Evolutionary conservation across 2,888 invertebrate genomes (phyloP), one percentile per base, ranked within the genome.

Genomic region (Oligia latruncula): DNA sequence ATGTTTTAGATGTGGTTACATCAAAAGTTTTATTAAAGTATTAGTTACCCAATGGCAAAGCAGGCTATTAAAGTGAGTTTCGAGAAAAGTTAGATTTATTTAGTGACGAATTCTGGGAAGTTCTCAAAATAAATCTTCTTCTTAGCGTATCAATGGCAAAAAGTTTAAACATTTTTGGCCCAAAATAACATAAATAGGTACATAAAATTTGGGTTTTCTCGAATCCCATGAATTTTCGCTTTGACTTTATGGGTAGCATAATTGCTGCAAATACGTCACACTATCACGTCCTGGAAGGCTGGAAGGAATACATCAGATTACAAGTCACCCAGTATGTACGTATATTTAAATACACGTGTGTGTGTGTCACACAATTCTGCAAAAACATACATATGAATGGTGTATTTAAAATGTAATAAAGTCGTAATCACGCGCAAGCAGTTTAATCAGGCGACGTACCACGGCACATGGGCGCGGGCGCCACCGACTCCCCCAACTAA

Each of bases 371-470:
- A 40, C 23, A 64, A 64, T 64, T 55, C 76, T 80, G 35, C 23
- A 70, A 75, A 73, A 49, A 15, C 17, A n/a, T 70, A 55, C 40
- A 49, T 66, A 70, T 66, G 58, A 79, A 84, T 81, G 74, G 77
- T 73, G 84, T 90, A 84, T 90, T 92, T 90, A 90, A 92, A 91
- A 91, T 86, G 83, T 91, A 91, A 90, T 91, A 80, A 85, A 90
- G 87, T 85, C 83, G 89, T 91, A 93, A 93, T 92, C 92, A 92
- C 89, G 88, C 80, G 87, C 91, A 89, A 90, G 88, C 87, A 88
- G 92, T 92, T 93, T 93, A 94, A 94, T 94, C 91, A 93, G 90
- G 86, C 89, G 83, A 86, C 87, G 65, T 62, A 68, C 88, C 86
- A 84, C 86, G 88, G 74, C 86, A 85, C 89, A 77, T 78, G 80